Evolutionary conservation across 2,888 invertebrate species (phyloP).

Genomic region (Portevinia maculata): DNA sequence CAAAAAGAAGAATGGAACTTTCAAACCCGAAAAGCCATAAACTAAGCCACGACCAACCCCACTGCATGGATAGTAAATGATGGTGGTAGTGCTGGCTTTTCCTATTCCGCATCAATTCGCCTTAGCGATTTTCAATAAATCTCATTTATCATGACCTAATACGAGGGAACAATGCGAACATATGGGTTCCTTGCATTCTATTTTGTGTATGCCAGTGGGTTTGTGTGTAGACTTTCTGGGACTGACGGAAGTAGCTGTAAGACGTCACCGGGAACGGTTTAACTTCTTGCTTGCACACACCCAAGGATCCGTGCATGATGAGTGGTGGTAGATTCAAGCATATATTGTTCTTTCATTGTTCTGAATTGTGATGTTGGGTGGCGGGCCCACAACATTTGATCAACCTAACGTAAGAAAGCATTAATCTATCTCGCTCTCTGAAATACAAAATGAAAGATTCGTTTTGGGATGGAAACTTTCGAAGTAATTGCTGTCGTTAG

Average conservation of each 20-base stretch:
- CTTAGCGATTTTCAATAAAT: constrained; percentile 75
- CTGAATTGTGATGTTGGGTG: constrained; percentile 15
- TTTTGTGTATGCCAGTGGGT: constrained; percentile 5
- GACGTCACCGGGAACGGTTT: constrained; percentile 45
- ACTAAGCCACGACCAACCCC: constrained; percentile 38
- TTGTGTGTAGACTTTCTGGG: constrained; percentile 9
- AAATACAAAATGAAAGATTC: background rate
- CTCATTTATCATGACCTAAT: constrained; percentile 75
- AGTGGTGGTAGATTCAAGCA: background rate
- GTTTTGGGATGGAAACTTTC: constrained; percentile 1
- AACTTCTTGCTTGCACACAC: constrained; percentile 29
- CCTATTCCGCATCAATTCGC: constrained; percentile 74
- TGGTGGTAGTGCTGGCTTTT: constrained; percentile 20
- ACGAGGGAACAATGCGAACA: constrained; percentile 70
- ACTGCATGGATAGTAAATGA: background rate
- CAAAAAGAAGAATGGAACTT: constrained; percentile 56
- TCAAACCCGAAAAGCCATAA: constrained; percentile 67
- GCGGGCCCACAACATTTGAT: background rate
- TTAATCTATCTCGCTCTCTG: background rate
- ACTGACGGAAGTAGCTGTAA: constrained; percentile 55
- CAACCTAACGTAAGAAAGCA: background rate
- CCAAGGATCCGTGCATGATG: background rate
- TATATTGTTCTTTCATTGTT: constrained; percentile 36
- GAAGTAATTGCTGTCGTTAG: constrained; percentile 4
- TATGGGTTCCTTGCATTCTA: constrained; percentile 57